Base-by-base conservation (phyloP, 2,888 invertebrate species). In the Apoda limacodes region DNA sequence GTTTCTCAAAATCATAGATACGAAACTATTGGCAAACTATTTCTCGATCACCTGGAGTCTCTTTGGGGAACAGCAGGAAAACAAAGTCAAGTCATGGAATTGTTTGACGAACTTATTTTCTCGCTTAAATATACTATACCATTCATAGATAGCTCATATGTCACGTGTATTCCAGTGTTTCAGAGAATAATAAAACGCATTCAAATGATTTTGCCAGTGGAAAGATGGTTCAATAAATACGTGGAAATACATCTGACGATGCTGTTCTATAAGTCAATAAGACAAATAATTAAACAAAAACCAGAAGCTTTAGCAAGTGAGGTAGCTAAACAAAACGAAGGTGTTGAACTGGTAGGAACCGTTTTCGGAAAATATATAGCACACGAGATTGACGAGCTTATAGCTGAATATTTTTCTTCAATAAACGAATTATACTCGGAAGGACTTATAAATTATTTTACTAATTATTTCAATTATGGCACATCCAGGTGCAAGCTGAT, bases 261-360 rank as follows among this genome's bases (percentile, higher is more conserved):
- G 58, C 38, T 65, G 12, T 71, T 58, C 37, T 61, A 41, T 25
- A 66, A 60, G 38, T 42, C 66, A 2, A 43, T 70, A 5, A 49
- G 55, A 20, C 50, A 60, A 22, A 42, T 52, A 13, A 34, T 53
- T 2, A 49, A 52, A 35, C 43, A 55, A 6, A 43, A 45, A 13
- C 52, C 61, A 2, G 48, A 48, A 28, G 26, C 61, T 5, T 66
- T 64, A 22, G 37, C 46, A 4, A 45, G 54, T 25, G 28, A 39
- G 12, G 40, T 33, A 19, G 45, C 32, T 9, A 53, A 40, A 34
- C 27, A 28, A 14, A 41, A 43, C 1, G 52, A 62, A 24, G 60
- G 52, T 3, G 43, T 52, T 3, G 43, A 51, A 10, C 32, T 55
- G 2, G 59, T 70, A 2, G 67, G 66, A 4, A 38, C 42, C 6